Percentiles rank a stretch among this genome's conserved stretches.
Evolutionary conservation across 2,797 vertebrate genomes (phyloP).

Genomic region (Parambassis ranga): DNA sequence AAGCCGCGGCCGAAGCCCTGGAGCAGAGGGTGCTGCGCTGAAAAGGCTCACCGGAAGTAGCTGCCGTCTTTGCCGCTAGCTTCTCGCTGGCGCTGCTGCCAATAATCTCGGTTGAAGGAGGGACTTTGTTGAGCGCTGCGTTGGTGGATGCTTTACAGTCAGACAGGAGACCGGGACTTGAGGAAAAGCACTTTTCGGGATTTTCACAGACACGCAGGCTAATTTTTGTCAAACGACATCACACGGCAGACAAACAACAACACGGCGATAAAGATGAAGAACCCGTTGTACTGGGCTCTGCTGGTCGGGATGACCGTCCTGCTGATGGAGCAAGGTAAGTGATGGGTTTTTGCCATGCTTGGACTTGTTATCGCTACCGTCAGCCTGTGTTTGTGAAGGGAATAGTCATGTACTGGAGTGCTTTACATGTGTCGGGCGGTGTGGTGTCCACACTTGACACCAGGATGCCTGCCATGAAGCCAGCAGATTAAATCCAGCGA

Average conservation of each 20-base stretch:
- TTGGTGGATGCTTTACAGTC: constrained; percentile 67
- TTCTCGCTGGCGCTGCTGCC: constrained; percentile 34
- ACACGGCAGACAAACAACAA: constrained; percentile 5
- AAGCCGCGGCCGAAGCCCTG: too few species aligned
- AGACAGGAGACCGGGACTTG: constrained; percentile 54
- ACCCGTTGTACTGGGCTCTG: constrained; percentile 78
- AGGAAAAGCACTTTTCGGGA: constrained; percentile 68
- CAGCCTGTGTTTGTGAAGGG: background rate
- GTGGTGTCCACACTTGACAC: constrained; percentile 19
- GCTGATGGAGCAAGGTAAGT: constrained; percentile 83
- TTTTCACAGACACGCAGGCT: constrained; percentile 55
- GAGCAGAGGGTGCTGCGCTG: too few species aligned
- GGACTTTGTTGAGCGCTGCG: constrained; percentile 66
- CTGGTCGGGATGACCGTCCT: constrained; percentile 78
- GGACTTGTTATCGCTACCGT: constrained; percentile 27
- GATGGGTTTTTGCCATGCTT: constrained; percentile 7
- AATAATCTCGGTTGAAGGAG: constrained; percentile 73
- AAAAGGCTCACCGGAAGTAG: background rate
- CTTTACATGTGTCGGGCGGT: background rate
- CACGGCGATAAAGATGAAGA: constrained; percentile 69
- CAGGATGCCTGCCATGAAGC: constrained; percentile 26
- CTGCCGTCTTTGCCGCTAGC: rapidly evolving
- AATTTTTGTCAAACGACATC: constrained; percentile 26
- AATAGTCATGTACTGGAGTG: background rate
- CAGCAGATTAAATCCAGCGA: constrained; percentile 54